Evolutionary conservation across 2,888 invertebrate genomes (phyloP).

Genomic region (Hyposoter dolosus): DNA sequence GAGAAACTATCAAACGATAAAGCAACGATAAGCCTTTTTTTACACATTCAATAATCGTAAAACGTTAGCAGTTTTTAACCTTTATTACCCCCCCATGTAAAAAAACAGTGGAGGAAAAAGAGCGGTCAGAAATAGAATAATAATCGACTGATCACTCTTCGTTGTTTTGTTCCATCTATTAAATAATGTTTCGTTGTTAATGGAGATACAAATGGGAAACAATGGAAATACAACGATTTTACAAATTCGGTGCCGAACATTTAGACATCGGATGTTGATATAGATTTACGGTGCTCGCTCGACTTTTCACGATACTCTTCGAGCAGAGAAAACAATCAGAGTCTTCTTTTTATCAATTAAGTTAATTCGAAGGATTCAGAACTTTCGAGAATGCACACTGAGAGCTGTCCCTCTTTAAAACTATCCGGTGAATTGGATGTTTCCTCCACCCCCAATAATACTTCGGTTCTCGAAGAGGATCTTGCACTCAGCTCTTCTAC

Average conservation of each 20-base stretch:
- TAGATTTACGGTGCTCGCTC: not conserved
- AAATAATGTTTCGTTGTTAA: not conserved
- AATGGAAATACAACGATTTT: not conserved
- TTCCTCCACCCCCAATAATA: conserved; percentile 66
- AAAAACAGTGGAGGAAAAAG: not conserved
- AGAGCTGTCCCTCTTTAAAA: conserved; percentile 64
- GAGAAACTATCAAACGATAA: not conserved
- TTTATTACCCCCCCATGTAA: conserved; percentile 23
- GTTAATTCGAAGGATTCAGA: not conserved
- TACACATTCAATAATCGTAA: not conserved
- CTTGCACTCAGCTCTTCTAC: conserved; percentile 73
- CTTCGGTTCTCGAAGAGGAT: conserved; percentile 72
- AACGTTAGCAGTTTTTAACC: conserved; percentile 15
- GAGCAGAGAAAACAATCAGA: not conserved
- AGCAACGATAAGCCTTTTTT: not conserved
- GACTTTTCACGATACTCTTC: not conserved
- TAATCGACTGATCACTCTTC: not conserved
- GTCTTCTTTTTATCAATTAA: not conserved
- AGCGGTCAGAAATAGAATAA: conserved; percentile 17
- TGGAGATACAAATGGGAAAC: not conserved
- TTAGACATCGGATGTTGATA: not conserved
- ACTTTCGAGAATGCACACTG: conserved; percentile 67
- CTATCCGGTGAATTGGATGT: conserved; percentile 58
- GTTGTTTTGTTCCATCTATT: not conserved
- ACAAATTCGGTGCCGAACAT: not conserved